These are phyloP conservation scores for Guaruba guarouba DNA, from an alignment of 2,113 vertebrate genomes.

Conservation along the genomic window DNA sequence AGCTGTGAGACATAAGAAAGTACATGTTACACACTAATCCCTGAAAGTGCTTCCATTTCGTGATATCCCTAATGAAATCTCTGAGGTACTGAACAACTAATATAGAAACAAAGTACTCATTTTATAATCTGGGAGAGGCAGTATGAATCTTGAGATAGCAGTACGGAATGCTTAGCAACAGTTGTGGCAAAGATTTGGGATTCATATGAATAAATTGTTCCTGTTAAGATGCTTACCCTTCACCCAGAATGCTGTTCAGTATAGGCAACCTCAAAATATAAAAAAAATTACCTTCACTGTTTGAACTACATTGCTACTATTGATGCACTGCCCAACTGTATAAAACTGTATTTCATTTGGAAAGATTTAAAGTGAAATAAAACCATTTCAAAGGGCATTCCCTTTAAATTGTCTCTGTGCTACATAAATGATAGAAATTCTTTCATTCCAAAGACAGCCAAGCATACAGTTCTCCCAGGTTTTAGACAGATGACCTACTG, in stretches of 20 bases:
- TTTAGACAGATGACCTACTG: constrained; percentile 34
- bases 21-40: background rate
- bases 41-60: background rate
- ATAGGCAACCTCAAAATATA: constrained; percentile 17
- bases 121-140: background rate
- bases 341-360: constrained; percentile 53
- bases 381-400: constrained; percentile 60
- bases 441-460: constrained; percentile 19
- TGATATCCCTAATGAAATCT: background rate
- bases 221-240: background rate
- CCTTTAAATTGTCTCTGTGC: constrained; percentile 54
- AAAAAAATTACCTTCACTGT: constrained; percentile 30
- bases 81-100: background rate
- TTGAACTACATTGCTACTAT: constrained; percentile 35
- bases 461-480: background rate
- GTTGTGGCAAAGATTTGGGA: background rate
- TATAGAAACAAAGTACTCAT: background rate
- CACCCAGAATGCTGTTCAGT: background rate
- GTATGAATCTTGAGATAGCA: background rate
- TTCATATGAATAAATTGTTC: background rate
- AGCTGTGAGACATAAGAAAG: background rate
- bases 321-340: constrained; percentile 26
- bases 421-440: constrained; percentile 43
- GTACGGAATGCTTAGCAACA: background rate
- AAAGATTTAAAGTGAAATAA: constrained; percentile 40